phyloP scores from a whole-genome alignment of 53 echinoderm and acorn worm genomes.

The Actinopyga echinites region DNA sequence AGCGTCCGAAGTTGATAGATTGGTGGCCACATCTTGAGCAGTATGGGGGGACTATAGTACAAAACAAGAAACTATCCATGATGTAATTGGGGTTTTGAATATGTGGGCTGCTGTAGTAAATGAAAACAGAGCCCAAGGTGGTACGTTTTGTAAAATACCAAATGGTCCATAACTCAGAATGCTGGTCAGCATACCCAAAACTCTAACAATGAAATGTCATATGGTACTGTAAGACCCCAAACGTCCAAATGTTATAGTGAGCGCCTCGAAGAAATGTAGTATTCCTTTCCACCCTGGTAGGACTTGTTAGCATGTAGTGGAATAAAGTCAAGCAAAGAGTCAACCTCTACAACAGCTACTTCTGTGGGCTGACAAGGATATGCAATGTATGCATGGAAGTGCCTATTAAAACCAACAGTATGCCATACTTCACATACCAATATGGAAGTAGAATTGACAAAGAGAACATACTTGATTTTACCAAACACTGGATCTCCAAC shows the following conservation, averaged over 20 bases:
- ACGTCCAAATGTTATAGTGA: background rate
- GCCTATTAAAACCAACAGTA: slow-evolving; percentile 25
- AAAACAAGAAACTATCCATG: too few species aligned
- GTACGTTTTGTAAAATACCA: too few species aligned
- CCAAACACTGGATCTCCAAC: slow-evolving; percentile 46
- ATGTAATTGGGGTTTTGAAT: too few species aligned
- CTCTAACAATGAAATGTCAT: too few species aligned
- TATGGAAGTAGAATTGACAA: background rate
- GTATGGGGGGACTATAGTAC: too few species aligned
- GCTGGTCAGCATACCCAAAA: too few species aligned
- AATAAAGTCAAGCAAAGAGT: background rate
- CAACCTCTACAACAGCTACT: background rate
- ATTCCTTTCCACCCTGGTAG: background rate
- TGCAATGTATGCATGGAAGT: slow-evolving; percentile 45
- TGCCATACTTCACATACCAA: slow-evolving; percentile 39
- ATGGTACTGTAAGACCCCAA: too few species aligned
- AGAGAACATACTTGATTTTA: slow-evolving; percentile 15
- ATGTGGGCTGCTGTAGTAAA: too few species aligned
- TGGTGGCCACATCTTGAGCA: too few species aligned
- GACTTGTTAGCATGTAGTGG: background rate
- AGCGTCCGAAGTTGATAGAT: too few species aligned
- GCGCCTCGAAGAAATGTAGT: background rate
- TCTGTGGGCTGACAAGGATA: background rate
- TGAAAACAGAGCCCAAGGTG: too few species aligned
- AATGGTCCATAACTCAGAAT: too few species aligned